phyloP scores from a whole-genome alignment of 2,797 vertebrate genomes.

The Amblyraja radiata region DNA sequence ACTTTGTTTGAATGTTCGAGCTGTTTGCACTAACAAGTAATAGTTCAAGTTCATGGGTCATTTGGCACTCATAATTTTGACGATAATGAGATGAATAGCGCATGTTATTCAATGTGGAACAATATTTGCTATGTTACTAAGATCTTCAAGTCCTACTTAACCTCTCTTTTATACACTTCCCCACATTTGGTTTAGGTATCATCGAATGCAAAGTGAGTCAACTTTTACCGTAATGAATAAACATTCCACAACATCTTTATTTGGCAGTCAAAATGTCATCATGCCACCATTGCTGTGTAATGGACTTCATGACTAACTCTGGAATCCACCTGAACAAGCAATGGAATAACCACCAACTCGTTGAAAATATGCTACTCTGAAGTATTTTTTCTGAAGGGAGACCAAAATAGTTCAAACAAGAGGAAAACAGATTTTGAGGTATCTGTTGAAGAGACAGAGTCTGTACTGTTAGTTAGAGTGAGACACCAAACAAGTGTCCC shows the following conservation, averaged over 20 bases:
- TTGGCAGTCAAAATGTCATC: constrained; percentile 58
- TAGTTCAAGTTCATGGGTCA: background rate
- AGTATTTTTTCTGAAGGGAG: constrained; percentile 51
- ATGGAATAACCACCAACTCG: constrained; percentile 26
- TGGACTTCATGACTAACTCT: constrained; percentile 51
- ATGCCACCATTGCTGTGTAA: constrained; percentile 51
- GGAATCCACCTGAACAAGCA: constrained; percentile 62
- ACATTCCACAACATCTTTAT: constrained; percentile 38
- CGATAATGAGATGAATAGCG: background rate
- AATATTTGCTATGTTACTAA: background rate
- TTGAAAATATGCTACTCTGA: constrained; percentile 52
- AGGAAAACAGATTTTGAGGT: constrained; percentile 50
- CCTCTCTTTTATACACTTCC: background rate
- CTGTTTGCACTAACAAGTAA: background rate
- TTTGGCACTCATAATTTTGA: constrained; percentile 9
- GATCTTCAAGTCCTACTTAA: background rate
- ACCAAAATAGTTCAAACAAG: constrained; percentile 51
- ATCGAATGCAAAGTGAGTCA: background rate
- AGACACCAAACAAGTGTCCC: constrained; percentile 21
- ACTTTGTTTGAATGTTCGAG: background rate
- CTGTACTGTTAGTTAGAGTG: constrained; percentile 2
- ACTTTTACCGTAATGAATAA: constrained; percentile 26
- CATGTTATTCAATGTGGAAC: background rate
- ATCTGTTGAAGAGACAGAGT: constrained; percentile 33
- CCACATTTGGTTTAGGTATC: constrained; percentile 13